Evolutionary conservation across 2,888 invertebrate genomes (phyloP), one percentile per base, ranked within the genome.

Genomic region (Meghimatium bilineatum): DNA sequence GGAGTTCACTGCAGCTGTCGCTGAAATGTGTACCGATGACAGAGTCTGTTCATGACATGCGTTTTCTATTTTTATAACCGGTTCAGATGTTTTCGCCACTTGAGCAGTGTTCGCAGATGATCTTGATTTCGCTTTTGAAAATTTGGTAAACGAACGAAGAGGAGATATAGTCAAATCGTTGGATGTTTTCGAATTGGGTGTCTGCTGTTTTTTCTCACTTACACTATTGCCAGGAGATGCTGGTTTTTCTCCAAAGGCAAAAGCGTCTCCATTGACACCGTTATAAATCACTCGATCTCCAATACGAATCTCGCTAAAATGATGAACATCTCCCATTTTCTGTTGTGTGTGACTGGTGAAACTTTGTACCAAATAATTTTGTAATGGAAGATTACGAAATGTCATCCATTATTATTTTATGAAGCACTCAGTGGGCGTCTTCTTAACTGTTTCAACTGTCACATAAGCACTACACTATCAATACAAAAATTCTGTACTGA

Each of bases 221-320:
- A 6, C 29, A n/a, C 1, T 23, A 36, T 10, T 34, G n/a, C 56
- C 14, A 2, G 34, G 14, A 26, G 34, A n/a, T 23, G 67, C 29
- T 23, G 69, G 71, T 26, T 69, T 71, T 8, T 80, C 80, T 10
- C 80, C 80, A 36, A 80, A 80, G 8, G 80, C 38, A 69, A 80
- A 80, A 8, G 80, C 80, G 23, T 80, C 71, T 10, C 80, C 80
- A 29, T 71, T 71, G 17, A 80, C 80, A 1, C 80, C 80, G 20
- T 80, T 80, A 52, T 80, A 80, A 23, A 80, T 29, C 26, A 80
- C 29, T 34, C 56, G 34, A 52, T 71, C 49, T 26, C 80, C 80
- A 20, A 80, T 56, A 20, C 80, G 80, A 29, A 80, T 71, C 32
- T 38, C 29, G n/a, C 80, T 80, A 1, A 80, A 56, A 56, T 80